Evolutionary conservation across 23 tunicate species (phyloP), one percentile per base, ranked within the genome.

Genomic region (Ascidia mentula): DNA sequence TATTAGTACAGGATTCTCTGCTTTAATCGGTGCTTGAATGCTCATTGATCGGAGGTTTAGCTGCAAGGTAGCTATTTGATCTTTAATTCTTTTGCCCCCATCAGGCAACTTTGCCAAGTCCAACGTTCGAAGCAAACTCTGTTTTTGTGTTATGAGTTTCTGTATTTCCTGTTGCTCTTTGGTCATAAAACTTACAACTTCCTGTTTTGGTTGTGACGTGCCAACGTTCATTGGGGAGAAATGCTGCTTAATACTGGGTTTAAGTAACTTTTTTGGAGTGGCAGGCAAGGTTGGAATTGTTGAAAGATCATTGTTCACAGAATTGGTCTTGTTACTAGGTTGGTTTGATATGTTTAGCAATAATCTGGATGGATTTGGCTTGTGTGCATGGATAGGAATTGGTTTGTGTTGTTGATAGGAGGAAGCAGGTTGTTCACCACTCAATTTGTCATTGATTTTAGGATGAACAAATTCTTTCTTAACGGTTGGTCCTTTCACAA

Each of bases 101-200:
- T 93, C 98, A 28, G 98, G 98, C 59, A 93, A 69, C 36, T 84
- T 93, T n/a, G 35, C 0, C 0, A 82, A 9, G 46, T 93, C 80
- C 30, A 88, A 46, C 12, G 74, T 46, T 59, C 79, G 77, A n/a
- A 88, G 31, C 9, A 88, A 61, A 0, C 59, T 72, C 72, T 88
- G 38, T 36, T 93, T 93, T 61, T 77, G 71, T 34, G 36, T 30
- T 17, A 93, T 81, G 18, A 86, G 81, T 69, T 86, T 46, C 20
- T 46, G 78, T 20, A 91, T 18, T 60, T 77, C 40, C 8, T 35
- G 18, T 31, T 74, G 78, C 46, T 74, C 46, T 5, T 35, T 35
- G 0, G 78, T 74, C n/a, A 3, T 18, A 3, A 36, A 36, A 3
- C 32, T 9, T 20, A 24, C 33, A n/a, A n/a, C n/a, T 71, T 71